Evolutionary conservation across 2,797 vertebrate genomes (phyloP).

Genomic region (Melanogrammus aeglefinus): DNA sequence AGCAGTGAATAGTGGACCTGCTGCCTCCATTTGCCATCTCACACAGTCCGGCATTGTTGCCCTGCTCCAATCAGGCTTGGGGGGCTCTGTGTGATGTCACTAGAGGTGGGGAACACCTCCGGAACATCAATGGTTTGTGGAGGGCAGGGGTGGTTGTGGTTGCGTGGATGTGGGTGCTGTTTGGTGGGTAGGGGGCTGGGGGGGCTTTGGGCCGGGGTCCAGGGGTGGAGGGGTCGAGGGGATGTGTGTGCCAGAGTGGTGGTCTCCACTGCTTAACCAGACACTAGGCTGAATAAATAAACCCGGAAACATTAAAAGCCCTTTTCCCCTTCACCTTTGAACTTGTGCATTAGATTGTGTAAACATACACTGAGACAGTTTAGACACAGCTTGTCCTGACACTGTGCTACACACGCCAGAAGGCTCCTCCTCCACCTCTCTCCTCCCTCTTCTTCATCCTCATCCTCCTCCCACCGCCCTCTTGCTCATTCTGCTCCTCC

Average conservation of each 20-base stretch:
- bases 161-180: conserved; percentile 7
- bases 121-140: conserved; percentile 17
- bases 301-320: conserved; percentile 79
- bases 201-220: conserved; percentile 23
- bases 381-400: conserved; percentile 67
- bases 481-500: conserved; percentile 47
- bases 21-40: conserved; percentile 29
- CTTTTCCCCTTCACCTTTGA: conserved; percentile 78
- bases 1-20: conserved; percentile 59
- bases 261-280: conserved; percentile 71
- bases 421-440: conserved; percentile 30
- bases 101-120: conserved; percentile 51
- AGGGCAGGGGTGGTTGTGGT: conserved; percentile 34
- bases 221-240: conserved; percentile 9
- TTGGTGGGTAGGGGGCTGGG: conserved; percentile 36
- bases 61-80: conserved; percentile 40
- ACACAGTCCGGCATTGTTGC: conserved; percentile 58
- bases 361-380: conserved; percentile 72
- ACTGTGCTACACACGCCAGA: conserved; percentile 56
- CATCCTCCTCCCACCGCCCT: background rate
- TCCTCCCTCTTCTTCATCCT: conserved; percentile 40
- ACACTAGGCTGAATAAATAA: conserved; percentile 79
- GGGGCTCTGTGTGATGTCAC: conserved; percentile 48
- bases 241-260: conserved; percentile 21
- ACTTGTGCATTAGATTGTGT: conserved; percentile 76